Evolutionary conservation across 2,888 invertebrate species (phyloP), one percentile per base, ranked within the genome.

Genomic region (Hypomecis punctinalis): DNA sequence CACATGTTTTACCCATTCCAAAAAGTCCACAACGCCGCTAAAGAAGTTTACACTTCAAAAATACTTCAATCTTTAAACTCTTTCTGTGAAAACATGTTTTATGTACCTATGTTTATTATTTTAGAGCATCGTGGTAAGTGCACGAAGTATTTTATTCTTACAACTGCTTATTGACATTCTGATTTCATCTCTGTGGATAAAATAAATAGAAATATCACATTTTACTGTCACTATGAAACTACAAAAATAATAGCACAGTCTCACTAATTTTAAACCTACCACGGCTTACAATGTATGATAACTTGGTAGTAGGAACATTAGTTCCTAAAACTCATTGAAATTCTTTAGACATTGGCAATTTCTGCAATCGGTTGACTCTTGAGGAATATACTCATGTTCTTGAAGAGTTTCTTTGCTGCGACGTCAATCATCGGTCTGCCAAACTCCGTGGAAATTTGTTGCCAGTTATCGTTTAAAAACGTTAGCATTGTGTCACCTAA

Each of bases 391-490:
- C 49, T 72, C 0, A 89, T 48, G n/a, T 82, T 85, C 45, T 83
- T 81, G 57, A 75, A 88, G 0, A 88, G 47, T 23, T 73, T 82
- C 49, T 82, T 84, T 0, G 84, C 79, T 0, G 82, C 76, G 0
- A 66, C 74, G 0, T 86, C 81, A 63, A 90, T 68, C 35, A 91
- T 65, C 0, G 91, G 91, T 49, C 67, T 77, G 37, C 90, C 91
- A 36, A 91, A 91, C 63, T 91, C 89, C 0, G 43, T 1, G 0
- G 85, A 79, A 1, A 91, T 75, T 58, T 84, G 77, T 45, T 86
- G 82, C 89, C 89, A 91, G 56, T 91, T 91, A 0, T 86, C 81
- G 59, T 91, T 91, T 42, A 91, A 64, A 68, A 90, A 88, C 0
- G 42, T 68, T 8, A 85, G 69, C 82, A 88, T 84, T 0, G 84